Percentiles rank a stretch among this genome's conserved stretches.
Conservation (phyloP, 2,797 vertebrate genomes). For the Aulostomus chinensis region DNA sequence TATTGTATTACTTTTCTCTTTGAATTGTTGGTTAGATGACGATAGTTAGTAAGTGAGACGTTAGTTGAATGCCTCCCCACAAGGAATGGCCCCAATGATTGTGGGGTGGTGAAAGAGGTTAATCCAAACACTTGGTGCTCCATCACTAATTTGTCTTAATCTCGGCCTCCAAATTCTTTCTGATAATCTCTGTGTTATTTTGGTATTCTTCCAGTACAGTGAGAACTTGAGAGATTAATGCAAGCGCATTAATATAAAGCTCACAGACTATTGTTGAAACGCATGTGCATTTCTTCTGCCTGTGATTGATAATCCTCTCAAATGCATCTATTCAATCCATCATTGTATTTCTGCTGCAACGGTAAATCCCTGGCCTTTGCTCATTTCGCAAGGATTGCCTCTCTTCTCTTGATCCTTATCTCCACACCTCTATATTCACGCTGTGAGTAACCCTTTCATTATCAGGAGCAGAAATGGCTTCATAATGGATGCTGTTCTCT, state of each 20-base stretch:
- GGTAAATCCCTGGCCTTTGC: constrained; percentile 2
- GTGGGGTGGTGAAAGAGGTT: too few species aligned
- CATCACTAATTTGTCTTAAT: too few species aligned
- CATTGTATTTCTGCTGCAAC: constrained; percentile 8
- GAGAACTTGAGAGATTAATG: not conserved
- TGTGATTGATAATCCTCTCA: constrained; percentile 16
- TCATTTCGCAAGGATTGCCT: constrained; percentile 3
- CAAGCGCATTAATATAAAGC: constrained; percentile 6
- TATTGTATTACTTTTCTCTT: too few species aligned
- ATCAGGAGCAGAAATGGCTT: constrained; percentile 11
- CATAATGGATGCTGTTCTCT: constrained; percentile 29
- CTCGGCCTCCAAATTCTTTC: too few species aligned
- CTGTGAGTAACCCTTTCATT: constrained; percentile 9
- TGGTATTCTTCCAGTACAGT: not conserved
- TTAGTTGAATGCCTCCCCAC: too few species aligned
- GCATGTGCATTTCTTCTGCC: constrained; percentile 1
- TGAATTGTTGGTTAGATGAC: too few species aligned
- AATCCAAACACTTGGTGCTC: too few species aligned
- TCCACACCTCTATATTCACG: constrained; percentile 6
- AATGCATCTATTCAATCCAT: not conserved
- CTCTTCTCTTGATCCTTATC: not conserved
- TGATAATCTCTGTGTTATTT: not conserved
- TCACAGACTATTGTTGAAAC: constrained; percentile 10
- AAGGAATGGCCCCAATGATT: too few species aligned
- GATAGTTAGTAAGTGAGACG: too few species aligned